Conservation (phyloP, 2,797 vertebrate species). For the Xenopus petersii region DNA sequence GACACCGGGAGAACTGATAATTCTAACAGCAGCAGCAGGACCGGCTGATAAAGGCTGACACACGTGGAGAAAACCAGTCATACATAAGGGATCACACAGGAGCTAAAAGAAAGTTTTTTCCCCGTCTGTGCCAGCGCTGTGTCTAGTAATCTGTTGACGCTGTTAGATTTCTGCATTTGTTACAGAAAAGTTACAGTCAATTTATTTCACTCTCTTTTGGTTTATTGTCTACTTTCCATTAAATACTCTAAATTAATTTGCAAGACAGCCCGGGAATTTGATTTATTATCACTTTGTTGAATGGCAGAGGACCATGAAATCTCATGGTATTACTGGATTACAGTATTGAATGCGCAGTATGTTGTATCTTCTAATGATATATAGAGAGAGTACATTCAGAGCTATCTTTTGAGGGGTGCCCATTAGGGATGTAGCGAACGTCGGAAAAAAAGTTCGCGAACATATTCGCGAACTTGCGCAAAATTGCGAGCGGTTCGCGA, state of each 20-base stretch:
- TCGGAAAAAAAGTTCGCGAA: too few species aligned
- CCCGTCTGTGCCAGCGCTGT: neutral
- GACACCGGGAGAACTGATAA: slow-evolving; percentile 14
- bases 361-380: too few species aligned
- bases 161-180: too few species aligned
- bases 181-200: neutral
- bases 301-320: neutral
- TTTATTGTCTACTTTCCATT: neutral
- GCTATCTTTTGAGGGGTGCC: too few species aligned
- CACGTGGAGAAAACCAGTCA: slow-evolving; percentile 18
- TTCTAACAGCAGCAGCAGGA: slow-evolving; percentile 19
- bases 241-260: neutral
- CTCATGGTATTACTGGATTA: neutral
- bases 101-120: neutral
- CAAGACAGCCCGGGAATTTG: neutral
- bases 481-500: too few species aligned
- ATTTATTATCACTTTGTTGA: neutral
- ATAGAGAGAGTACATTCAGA: too few species aligned
- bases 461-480: too few species aligned
- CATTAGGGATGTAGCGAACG: too few species aligned
- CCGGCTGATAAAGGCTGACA: slow-evolving; percentile 15
- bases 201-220: neutral
- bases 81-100: slow-evolving; percentile 22
- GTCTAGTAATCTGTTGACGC: neutral
- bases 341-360: too few species aligned